Base-by-base conservation (phyloP, 1,140 invertebrate species). In the Trachymyrmex septentrionalis region DNA sequence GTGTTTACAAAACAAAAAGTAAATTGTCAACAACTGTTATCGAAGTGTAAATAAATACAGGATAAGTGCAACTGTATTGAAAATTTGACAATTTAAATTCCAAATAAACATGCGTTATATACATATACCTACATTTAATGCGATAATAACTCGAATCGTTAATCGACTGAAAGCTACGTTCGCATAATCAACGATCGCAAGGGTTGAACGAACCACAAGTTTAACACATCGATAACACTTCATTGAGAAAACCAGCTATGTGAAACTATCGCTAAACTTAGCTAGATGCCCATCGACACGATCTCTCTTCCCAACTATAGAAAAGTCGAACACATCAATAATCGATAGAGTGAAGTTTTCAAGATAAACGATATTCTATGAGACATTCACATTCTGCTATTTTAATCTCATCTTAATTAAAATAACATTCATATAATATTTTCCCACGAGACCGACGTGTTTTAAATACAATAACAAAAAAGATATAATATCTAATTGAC, bases 231-330 rank as follows among this genome's bases (percentile, higher is more conserved):
- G 77, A 89, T 90, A 89, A 90, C 75, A 87, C 88, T 85, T 80
- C 59, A 73, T n/a, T 69, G 85, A 44, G 85, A 24, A 89, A 89
- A 90, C 73, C 77, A 84, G 55, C 73, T 85, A 89, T 75, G 85
- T 71, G 78, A 89, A 89, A 87, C 73, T 88, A 75, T 38, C 78
- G 89, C 85, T 90, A 89, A 90, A 90, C 85, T 90, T 87, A 87
- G 87, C 73, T 89, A 87, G 86, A 89, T 59, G 59, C 85, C 9
- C 30, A 64, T 76, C 66, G 50, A 85, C 80, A 24, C 16, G n/a
- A 24, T 50, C 38, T 53, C 19, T 57, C 38, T 24, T 77, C 30
- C 1, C 30, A 14, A 12, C 71, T 75, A 77, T 48, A 48, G 63
- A 76, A 71, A 77, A 55, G 24, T 78, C 57, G 30, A 88, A 61